Evolutionary conservation across 2,888 invertebrate genomes (phyloP).

Genomic region (Dysmachus trigonus): DNA sequence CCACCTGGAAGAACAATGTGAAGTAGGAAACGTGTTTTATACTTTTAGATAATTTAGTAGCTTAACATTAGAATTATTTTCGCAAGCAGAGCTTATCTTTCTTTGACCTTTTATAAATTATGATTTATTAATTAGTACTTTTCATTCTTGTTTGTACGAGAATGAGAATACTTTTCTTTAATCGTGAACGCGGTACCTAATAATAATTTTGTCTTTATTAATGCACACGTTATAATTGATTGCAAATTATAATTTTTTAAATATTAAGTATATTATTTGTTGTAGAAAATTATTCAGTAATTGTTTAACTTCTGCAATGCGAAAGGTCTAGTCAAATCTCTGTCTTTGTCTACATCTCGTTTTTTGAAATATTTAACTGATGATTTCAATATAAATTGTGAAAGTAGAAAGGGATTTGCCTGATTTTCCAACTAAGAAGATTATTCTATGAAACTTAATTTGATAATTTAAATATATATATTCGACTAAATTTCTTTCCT

Average conservation of each 20-base stretch:
- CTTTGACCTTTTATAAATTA: not conserved
- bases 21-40: conserved; percentile 63
- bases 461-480: not conserved
- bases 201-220: not conserved
- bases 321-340: not conserved
- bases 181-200: not conserved
- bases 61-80: conserved; percentile 1
- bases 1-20: conserved; percentile 59
- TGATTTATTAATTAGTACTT: not conserved
- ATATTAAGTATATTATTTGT: not conserved
- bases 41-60: conserved; percentile 50
- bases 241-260: not conserved
- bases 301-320: not conserved
- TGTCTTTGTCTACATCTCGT: not conserved
- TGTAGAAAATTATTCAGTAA: not conserved
- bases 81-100: not conserved
- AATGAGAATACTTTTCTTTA: not conserved
- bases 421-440: too few species aligned
- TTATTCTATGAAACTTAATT: not conserved
- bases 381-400: not conserved
- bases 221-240: not conserved
- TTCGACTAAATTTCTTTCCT: not conserved
- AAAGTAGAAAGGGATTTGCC: too few species aligned
- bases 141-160: not conserved
- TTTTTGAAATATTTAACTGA: not conserved